phyloP scores from a whole-genome alignment of 2,888 invertebrate genomes.

The Bugula neritina region DNA sequence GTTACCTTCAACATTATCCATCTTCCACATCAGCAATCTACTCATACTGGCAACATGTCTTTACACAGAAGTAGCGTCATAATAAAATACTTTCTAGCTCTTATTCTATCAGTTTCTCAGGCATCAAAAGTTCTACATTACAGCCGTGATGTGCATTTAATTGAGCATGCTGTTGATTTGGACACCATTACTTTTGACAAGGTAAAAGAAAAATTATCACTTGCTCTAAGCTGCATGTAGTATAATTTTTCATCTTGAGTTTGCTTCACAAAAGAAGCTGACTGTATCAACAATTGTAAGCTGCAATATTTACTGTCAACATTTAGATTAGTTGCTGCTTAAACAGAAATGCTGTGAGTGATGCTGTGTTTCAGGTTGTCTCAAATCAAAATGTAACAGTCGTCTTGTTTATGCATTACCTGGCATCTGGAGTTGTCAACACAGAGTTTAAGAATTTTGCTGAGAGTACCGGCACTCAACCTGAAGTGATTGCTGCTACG shows the following conservation, averaged over 20 bases:
- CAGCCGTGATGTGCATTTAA: neutral
- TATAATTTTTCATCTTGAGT: too few species aligned
- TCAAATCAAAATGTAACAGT: conserved; percentile 4
- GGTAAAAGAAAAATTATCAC: neutral
- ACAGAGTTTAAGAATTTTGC: conserved; percentile 8
- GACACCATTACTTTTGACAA: conserved; percentile 20
- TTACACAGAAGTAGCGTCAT: neutral
- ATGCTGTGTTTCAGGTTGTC: conserved; percentile 11
- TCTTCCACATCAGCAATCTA: too few species aligned
- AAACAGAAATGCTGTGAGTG: too few species aligned
- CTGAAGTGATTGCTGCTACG: neutral
- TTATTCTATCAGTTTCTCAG: neutral
- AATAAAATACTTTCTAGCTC: neutral
- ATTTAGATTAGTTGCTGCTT: too few species aligned
- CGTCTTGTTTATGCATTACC: conserved; percentile 23
- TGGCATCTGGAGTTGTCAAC: neutral
- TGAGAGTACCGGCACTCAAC: conserved; percentile 15
- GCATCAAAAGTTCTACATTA: conserved; percentile 1
- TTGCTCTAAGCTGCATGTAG: too few species aligned
- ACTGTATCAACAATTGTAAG: too few species aligned
- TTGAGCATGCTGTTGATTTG: conserved; percentile 10
- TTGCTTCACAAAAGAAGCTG: too few species aligned
- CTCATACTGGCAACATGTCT: too few species aligned
- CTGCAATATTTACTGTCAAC: too few species aligned
- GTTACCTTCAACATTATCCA: too few species aligned